Evolutionary conservation across 2,797 vertebrate genomes (phyloP), one percentile per base, ranked within the genome.

Genomic region (Coranthus polyacanthus): DNA sequence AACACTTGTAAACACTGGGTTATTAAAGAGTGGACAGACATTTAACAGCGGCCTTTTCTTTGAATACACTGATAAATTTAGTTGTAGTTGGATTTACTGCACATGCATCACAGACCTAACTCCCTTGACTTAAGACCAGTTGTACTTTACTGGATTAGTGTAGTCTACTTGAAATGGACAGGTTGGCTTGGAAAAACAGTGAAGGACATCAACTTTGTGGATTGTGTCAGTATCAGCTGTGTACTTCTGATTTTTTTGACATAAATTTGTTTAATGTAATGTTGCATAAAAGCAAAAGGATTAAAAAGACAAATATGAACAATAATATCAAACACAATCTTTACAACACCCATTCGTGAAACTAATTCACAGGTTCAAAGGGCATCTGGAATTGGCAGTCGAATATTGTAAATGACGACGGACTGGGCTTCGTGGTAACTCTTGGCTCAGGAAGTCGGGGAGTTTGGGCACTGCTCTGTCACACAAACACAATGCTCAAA

Each of bases 401-500:
- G 71, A 15, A 76, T 81, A 65, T 72, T 4, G 38, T 44, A 65
- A 63, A 80, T 72, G 72, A 75, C 4, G 36, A 61, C 44, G 56
- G 62, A 29, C 10, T 0, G 51, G 78, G 61, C 70, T 83, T 68
- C 32, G 44, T 56, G 75, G 71, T 34, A 52, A 78, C 63, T 83
- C 58, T 85, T 61, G 79, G 80, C 78, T 81, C 81, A 86, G 90
- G 84, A 84, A 82, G 84, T 82, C 17, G 36, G 69, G 68, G 50
- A 36, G 43, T 34, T 55, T 71, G 81, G 72, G 77, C 82, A 85
- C 77, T 85, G 79, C 83, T 82, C 84, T 74, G 85, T 90, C 88
- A 90, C 87, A 88, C 79, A 89, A 91, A 93, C 89, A 93, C 89
- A 89, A 90, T 78, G 90, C 87, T 89, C 84, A 88, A 88, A 88